Evolutionary conservation across 1,140 invertebrate species (phyloP), one percentile per base, ranked within the genome.

Genomic region (Teleopsis dalmanni): DNA sequence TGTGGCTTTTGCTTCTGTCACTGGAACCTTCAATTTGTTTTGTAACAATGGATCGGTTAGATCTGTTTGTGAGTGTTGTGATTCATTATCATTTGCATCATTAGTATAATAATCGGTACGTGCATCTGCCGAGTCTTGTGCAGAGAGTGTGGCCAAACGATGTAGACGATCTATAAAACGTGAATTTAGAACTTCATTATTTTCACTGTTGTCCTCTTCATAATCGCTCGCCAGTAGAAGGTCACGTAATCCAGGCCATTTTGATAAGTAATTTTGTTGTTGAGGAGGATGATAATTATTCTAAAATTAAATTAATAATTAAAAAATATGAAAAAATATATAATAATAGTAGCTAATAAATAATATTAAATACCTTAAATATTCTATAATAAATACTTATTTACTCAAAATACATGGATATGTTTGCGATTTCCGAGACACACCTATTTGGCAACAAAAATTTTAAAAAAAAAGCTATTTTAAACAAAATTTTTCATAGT

Each of bases 181-280:
- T 6, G 60, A 50, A 9, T 53, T 51, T 14, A 50, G 18, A 3
- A 48, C 25, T 3, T 46, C 45, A 10, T 51, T 41, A 10, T 54
- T 50, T 25, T 65, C 59, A 16, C 42, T 38, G 9, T 13, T 9
- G 21, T 23, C 29, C 1, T 47, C 45, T 3, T 26, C 33, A 22
- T 67, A 67, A 46, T 67, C 64, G 3, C 53, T 29, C 4, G 54
- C 64, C 0, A 62, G 41, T 0, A 64, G 23, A 0, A 67, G 50
- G 47, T 67, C 64, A 3, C 57, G 53, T 35, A 67, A 26, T 14
- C 58, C 61, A 0, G 64, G 61, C 63, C 59, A 67, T 29, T 66
- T 66, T 29, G 48, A 50, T 5, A 62, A 59, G 34, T 56, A 51
- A 5, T 53, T 54, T n/a, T 36, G 23, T 26, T 48, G 46, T 13